Evolutionary conservation across 2,888 invertebrate species (phyloP).

Genomic region (Trimorus sp.): DNA sequence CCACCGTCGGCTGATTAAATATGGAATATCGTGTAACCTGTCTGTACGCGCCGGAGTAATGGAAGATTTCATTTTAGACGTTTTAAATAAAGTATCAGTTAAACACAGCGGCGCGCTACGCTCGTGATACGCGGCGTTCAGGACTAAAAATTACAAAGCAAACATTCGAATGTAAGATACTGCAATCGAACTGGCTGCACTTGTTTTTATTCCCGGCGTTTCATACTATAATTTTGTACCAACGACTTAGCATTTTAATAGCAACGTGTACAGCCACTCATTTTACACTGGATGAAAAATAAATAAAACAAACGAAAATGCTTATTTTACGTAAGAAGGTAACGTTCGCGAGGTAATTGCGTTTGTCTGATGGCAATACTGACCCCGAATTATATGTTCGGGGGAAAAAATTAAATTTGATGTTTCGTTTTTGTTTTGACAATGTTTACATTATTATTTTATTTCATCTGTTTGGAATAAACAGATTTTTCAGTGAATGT

Average conservation of each 20-base stretch:
- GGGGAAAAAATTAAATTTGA: too few species aligned
- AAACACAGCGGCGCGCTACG: slow-evolving; percentile 31
- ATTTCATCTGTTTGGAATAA: too few species aligned
- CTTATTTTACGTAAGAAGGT: too few species aligned
- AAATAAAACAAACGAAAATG: not conserved
- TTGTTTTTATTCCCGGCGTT: slow-evolving; percentile 31
- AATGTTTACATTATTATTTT: too few species aligned
- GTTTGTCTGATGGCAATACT: too few species aligned
- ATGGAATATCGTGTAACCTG: slow-evolving; percentile 63
- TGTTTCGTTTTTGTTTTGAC: too few species aligned
- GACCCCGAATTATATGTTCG: too few species aligned
- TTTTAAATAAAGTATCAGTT: slow-evolving; percentile 63
- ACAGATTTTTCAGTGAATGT: too few species aligned
- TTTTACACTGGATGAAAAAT: slow-evolving; percentile 15
- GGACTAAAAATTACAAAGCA: slow-evolving; percentile 52
- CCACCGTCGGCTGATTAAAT: slow-evolving; percentile 54
- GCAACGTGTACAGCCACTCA: slow-evolving; percentile 6
- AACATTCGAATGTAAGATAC: slow-evolving; percentile 48
- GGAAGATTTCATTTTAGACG: slow-evolving; percentile 62
- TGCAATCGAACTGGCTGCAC: slow-evolving; percentile 36
- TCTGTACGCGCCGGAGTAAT: slow-evolving; percentile 53
- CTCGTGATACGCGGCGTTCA: slow-evolving; percentile 18
- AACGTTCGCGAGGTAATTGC: too few species aligned
- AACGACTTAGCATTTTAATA: slow-evolving; percentile 18
- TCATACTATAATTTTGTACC: slow-evolving; percentile 33